Percentiles rank a stretch among this genome's conserved stretches.
These are phyloP conservation scores for Riptortus pedestris DNA, from an alignment of 1,140 invertebrate species.

Conservation along the genomic window DNA sequence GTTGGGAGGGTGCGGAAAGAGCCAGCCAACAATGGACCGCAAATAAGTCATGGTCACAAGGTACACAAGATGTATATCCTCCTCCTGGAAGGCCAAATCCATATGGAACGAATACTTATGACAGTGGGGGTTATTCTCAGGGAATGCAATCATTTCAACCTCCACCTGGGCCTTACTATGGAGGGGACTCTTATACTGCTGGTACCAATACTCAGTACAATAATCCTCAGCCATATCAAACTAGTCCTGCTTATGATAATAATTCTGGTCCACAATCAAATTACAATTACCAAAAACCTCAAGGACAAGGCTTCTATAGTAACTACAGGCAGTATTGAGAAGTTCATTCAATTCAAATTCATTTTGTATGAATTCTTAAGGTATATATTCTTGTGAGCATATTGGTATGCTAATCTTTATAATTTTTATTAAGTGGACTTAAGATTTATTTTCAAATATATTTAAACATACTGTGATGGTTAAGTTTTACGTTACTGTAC, in stretches of 20 bases:
- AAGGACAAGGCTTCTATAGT: neutral
- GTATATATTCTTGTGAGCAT: too few species aligned
- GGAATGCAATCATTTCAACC: neutral
- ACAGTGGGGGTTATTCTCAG: neutral
- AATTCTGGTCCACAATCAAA: too few species aligned
- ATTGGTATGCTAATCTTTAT: too few species aligned
- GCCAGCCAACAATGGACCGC: too few species aligned
- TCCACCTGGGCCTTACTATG: neutral
- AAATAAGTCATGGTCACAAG: neutral
- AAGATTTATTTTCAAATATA: too few species aligned
- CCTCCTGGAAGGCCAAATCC: neutral
- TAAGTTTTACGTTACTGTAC: too few species aligned
- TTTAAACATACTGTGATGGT: too few species aligned
- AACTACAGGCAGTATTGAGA: conserved; percentile 10
- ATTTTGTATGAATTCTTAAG: too few species aligned
- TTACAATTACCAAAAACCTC: conserved; percentile 10
- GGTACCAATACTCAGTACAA: neutral
- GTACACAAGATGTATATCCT: neutral
- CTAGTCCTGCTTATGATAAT: too few species aligned
- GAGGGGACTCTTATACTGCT: neutral
- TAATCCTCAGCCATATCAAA: neutral
- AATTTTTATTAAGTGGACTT: too few species aligned
- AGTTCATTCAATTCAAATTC: neutral
- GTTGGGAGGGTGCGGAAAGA: neutral
- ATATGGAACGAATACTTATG: neutral